Percentiles rank a stretch among this genome's conserved stretches.
Conservation (phyloP, 2,888 invertebrate species). For the Julus scanicus region DNA sequence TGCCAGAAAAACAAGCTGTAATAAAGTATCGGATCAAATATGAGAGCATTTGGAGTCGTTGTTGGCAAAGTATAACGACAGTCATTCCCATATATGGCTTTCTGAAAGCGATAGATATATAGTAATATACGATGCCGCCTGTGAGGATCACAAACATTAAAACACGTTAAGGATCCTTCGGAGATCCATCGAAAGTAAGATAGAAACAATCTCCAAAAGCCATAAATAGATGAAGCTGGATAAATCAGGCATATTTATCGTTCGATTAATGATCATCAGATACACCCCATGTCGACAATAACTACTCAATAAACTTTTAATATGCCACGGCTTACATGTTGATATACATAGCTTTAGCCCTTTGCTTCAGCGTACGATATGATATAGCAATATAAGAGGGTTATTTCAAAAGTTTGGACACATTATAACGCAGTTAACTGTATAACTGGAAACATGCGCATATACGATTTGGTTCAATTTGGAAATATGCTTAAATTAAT, state of each 20-base stretch:
- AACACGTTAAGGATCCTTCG: neutral
- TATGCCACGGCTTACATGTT: neutral
- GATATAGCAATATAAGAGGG: neutral
- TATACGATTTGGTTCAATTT: no score
- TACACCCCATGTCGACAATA: slow-evolving; percentile 20
- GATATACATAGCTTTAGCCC: neutral
- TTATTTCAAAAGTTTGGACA: neutral
- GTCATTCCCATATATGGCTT: neutral
- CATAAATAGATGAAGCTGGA: slow-evolving; percentile 7
- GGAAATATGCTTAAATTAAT: no score
- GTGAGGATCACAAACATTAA: slow-evolving; percentile 19
- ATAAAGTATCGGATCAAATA: slow-evolving; percentile 5
- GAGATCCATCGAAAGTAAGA: neutral
- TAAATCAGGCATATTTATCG: slow-evolving; percentile 36
- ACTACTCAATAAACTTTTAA: slow-evolving; percentile 25
- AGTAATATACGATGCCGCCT: neutral
- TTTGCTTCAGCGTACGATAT: no score
- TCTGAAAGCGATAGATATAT: neutral
- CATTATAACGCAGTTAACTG: no score
- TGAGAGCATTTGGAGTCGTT: neutral
- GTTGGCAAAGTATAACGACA: neutral
- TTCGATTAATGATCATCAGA: slow-evolving; percentile 39
- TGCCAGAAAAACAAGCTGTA: neutral
- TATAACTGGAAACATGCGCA: no score
- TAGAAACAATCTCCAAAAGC: slow-evolving; percentile 30